Base-by-base conservation (phyloP, 2,888 invertebrate genomes). In the Xanthia icteritia region DNA sequence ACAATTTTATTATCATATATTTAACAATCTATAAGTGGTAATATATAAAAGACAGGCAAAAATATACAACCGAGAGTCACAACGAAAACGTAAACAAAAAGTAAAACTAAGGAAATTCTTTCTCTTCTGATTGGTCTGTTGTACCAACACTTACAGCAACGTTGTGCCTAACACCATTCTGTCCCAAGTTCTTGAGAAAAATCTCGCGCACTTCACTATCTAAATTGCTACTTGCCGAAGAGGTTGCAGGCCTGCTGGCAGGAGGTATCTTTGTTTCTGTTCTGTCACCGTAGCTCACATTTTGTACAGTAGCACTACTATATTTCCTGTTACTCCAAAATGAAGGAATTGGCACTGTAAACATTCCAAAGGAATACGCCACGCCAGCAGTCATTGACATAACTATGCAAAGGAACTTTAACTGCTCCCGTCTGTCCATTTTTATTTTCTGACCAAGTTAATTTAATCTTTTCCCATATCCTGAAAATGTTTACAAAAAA, bases 371-470 rank as follows among this genome's bases (percentile, higher is more conserved):
- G 2, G 95, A 94, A 84, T 94, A 95, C 20, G 92, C 92, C 15
- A 95, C 76, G 60, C 92, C 89, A n/a, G 94, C 89, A 13, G 92
- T 83, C 93, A 95, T 93, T 9, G 95, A 92, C 75, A 94, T 77
- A 5, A 92, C 91, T 76, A 95, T 56, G 64, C 93, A 82, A n/a
- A 95, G 20, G 1, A 96, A 88, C 88, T 93, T 94, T 9, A 95
- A 68, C 80, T 94, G 94, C 54, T 94, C 94, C 51, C 79, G 91
- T 88, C 76, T 92, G 79, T 96, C 94, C 96, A 96, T 95, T 83
- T 89, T 89, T 88, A 81, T 78, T 70, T 63, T 70, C 58, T 81
- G 71, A 65, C 73, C 77, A 81, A 78, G 77, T 81, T 79, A 81
- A 83, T 68, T 81, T 73, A 89, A 88, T 88, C 88, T 89, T 92